These are phyloP conservation scores for Gallirallus australis DNA, from an alignment of 2,797 vertebrate species.

Conservation along the genomic window DNA sequence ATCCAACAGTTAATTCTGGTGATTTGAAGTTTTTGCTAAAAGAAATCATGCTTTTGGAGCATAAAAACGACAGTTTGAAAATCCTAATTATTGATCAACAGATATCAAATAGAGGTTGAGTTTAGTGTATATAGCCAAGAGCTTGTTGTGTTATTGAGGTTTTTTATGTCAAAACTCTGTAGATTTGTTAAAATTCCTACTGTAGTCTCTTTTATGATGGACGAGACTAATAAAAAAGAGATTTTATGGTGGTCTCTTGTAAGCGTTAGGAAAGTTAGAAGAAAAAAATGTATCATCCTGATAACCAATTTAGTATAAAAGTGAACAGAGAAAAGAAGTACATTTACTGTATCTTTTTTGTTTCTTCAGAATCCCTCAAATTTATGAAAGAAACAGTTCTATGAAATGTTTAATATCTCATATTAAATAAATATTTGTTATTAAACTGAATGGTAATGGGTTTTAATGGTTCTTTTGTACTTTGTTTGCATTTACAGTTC, in stretches of 20 bases:
- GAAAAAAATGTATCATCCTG: background rate
- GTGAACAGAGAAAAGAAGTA: background rate
- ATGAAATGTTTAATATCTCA: background rate
- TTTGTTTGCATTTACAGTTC: background rate
- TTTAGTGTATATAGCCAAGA: background rate
- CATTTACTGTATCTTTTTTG: background rate
- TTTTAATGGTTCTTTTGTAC: background rate
- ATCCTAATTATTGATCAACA: background rate
- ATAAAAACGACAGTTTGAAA: background rate
- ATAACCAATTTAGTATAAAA: background rate
- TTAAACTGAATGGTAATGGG: background rate
- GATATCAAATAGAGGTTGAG: background rate
- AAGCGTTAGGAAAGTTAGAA: background rate
- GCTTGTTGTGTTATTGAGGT: background rate
- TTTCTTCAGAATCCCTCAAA: background rate
- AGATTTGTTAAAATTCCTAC: background rate
- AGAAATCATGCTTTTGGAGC: background rate
- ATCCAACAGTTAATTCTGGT: background rate
- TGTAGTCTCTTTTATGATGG: background rate
- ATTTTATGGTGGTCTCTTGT: background rate
- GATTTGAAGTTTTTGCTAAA: background rate
- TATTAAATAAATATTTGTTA: background rate
- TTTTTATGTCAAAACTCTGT: background rate
- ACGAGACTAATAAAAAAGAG: background rate
- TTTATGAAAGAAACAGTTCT: background rate